Percentiles rank a stretch among this genome's conserved stretches.
Evolutionary conservation across 2,888 invertebrate genomes (phyloP).

Genomic region (Cataglyphis albicans): DNA sequence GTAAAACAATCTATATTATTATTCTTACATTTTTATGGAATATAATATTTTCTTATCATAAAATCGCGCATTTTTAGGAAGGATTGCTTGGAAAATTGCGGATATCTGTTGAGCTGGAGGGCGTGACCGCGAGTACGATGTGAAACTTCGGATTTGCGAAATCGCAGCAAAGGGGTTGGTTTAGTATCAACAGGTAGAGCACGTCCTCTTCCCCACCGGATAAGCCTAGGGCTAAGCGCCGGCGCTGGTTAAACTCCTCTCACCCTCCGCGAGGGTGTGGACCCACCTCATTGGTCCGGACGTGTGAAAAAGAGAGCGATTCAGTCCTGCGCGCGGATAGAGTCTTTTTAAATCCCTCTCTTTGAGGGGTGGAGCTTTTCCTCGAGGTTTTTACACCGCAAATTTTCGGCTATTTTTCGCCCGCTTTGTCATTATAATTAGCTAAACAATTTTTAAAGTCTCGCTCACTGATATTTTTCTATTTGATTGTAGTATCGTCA

Average conservation of each 20-base stretch:
- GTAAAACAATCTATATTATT: background rate
- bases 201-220: conserved; percentile 80
- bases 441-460: background rate
- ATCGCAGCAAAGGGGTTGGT: conserved; percentile 84
- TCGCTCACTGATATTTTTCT: background rate
- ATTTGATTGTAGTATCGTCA: background rate
- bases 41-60: background rate
- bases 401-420: background rate
- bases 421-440: too few relatives aligned
- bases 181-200: conserved; percentile 85
- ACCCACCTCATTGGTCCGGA: conserved; percentile 82
- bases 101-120: conserved; percentile 64
- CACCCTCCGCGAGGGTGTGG: conserved; percentile 85
- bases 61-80: background rate
- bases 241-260: conserved; percentile 85
- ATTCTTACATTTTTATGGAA: background rate
- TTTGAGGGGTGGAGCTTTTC: conserved; percentile 56
- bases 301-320: conserved; percentile 81
- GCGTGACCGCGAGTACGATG: conserved; percentile 78
- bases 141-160: conserved; percentile 83
- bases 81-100: background rate
- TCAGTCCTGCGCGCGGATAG: conserved; percentile 80
- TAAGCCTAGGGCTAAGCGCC: conserved; percentile 85
- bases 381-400: conserved; percentile 21
- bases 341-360: conserved; percentile 66